phyloP scores from a whole-genome alignment of 2,797 vertebrate species.

The Todus mexicanus region DNA sequence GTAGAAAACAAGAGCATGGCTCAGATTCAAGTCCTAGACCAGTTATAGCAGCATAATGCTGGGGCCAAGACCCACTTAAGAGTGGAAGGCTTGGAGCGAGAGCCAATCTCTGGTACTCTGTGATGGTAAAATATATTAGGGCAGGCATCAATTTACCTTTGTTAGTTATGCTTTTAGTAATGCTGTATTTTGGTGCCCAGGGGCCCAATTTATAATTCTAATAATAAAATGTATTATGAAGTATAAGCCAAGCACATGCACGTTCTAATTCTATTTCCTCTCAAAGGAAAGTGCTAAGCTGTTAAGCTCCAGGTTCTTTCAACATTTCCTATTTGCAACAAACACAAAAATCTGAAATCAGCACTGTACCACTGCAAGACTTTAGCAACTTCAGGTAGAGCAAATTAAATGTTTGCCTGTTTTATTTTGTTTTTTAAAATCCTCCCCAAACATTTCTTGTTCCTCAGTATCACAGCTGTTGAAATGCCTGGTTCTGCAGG shows the following conservation, averaged over 20 bases:
- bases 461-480: neutral
- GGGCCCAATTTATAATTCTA: slow-evolving; percentile 45
- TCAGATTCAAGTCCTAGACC: slow-evolving; percentile 1
- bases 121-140: neutral
- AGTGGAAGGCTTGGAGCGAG: neutral
- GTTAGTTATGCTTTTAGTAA: slow-evolving; percentile 25
- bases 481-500: neutral
- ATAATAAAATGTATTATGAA: slow-evolving; percentile 59
- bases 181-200: slow-evolving; percentile 10
- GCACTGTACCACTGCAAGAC: neutral
- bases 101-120: neutral
- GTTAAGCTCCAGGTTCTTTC: slow-evolving; percentile 51
- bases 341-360: slow-evolving; percentile 5
- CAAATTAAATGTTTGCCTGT: neutral
- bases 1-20: slow-evolving; percentile 17
- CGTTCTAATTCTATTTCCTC: slow-evolving; percentile 54
- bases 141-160: slow-evolving; percentile 34
- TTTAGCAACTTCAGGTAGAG: neutral
- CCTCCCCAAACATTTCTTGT: neutral
- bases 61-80: slow-evolving; percentile 8
- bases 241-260: slow-evolving; percentile 57
- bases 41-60: neutral
- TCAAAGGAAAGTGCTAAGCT: slow-evolving; percentile 53
- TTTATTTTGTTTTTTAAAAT: neutral
- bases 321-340: neutral